A percentile compares a stretch with the other conserved stretches of the same genome.
Evolutionary conservation across 1,140 invertebrate species (phyloP).

Genomic region (Melanaphis sacchari): DNA sequence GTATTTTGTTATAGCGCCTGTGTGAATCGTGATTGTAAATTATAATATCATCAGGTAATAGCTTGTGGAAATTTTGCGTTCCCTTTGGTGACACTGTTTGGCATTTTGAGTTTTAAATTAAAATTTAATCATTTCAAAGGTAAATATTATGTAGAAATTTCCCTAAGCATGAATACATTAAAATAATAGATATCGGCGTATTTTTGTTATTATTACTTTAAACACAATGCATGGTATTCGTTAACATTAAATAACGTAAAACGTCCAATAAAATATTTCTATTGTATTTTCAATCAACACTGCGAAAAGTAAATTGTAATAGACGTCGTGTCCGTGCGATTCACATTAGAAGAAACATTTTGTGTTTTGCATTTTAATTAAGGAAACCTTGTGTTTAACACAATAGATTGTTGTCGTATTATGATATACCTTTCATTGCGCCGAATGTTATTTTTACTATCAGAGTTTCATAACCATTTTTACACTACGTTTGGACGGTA

Average conservation of each 20-base stretch:
- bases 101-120: too few species aligned
- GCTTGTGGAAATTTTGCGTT: too few species aligned
- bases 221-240: too few species aligned
- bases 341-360: neutral
- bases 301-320: neutral
- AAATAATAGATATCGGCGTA: too few species aligned
- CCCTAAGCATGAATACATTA: too few species aligned
- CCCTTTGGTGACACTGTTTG: too few species aligned
- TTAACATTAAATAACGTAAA: neutral
- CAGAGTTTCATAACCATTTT: neutral
- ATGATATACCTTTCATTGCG: neutral
- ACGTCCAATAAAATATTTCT: neutral
- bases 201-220: too few species aligned
- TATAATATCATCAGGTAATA: too few species aligned
- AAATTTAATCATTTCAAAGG: too few species aligned
- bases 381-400: constrained; percentile 38
- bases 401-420: neutral
- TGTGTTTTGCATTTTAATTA: constrained; percentile 27
- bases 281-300: neutral
- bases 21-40: too few species aligned
- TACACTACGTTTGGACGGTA: neutral
- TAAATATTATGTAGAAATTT: too few species aligned
- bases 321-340: neutral
- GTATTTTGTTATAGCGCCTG: too few species aligned
- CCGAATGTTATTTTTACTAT: neutral